Conservation (phyloP, 1,140 invertebrate genomes). For the Drosophila tropicalis region DNA sequence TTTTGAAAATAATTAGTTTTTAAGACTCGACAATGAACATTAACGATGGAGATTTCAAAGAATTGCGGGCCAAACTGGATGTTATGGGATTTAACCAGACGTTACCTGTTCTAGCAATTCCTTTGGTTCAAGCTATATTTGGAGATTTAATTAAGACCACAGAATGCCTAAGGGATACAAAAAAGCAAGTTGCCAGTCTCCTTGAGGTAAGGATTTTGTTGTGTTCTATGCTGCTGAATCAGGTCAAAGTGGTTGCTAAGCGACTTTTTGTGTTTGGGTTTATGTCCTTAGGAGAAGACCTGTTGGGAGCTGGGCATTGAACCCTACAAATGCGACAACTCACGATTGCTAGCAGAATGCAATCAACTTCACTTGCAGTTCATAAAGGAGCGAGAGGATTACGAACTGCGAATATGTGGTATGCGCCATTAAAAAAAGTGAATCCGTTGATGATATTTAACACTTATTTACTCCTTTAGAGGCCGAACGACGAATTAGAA, state of each 20-base stretch:
- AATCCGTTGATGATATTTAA: not conserved
- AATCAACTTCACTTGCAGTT: slow-evolving; percentile 88
- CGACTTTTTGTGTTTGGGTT: slow-evolving; percentile 35
- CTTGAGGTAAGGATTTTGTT: slow-evolving; percentile 65
- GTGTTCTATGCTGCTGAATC: not conserved
- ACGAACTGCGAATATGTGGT: slow-evolving; percentile 71
- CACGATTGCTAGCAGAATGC: slow-evolving; percentile 86
- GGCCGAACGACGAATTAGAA: slow-evolving; percentile 55
- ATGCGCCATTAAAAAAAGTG: slow-evolving; percentile 7
- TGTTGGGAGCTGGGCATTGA: slow-evolving; percentile 84
- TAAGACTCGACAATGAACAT: slow-evolving; percentile 46
- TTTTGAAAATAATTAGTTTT: not conserved
- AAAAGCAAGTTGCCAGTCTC: slow-evolving; percentile 65
- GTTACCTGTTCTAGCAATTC: slow-evolving; percentile 83
- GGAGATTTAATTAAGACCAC: slow-evolving; percentile 90
- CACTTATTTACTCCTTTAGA: slow-evolving; percentile 38
- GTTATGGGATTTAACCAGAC: slow-evolving; percentile 78
- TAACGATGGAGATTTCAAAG: slow-evolving; percentile 73
- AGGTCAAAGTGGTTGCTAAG: slow-evolving; percentile 45
- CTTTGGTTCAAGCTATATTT: slow-evolving; percentile 88
- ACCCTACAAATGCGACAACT: slow-evolving; percentile 88
- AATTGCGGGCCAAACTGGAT: slow-evolving; percentile 77
- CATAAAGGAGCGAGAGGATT: slow-evolving; percentile 86
- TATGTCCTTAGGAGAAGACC: slow-evolving; percentile 84
- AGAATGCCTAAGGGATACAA: slow-evolving; percentile 87